Conservation (phyloP, 2,888 invertebrate species). For the Serripes groenlandicus region DNA sequence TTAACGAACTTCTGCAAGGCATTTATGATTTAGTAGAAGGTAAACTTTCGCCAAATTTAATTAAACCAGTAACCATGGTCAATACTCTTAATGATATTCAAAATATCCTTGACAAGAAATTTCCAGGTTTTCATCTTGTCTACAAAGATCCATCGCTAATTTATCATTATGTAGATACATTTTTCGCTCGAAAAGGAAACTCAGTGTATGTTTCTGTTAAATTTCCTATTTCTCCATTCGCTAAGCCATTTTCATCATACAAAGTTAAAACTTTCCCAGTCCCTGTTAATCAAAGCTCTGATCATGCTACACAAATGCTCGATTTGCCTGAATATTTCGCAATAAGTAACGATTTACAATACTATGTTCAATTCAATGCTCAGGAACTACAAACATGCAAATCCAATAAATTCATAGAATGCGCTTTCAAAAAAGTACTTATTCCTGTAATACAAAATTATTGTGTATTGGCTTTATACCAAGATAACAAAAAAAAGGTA, state of each 20-base stretch:
- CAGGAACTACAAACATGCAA: neutral
- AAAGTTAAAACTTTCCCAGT: conserved; percentile 30
- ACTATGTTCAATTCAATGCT: neutral
- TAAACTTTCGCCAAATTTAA: conserved; percentile 38
- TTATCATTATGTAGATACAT: conserved; percentile 14
- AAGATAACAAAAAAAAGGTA: conserved; percentile 20
- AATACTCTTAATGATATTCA: conserved; percentile 29
- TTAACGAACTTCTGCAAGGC: conserved; percentile 44
- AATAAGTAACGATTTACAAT: conserved; percentile 9
- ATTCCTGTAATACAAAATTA: neutral
- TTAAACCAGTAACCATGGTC: conserved; percentile 13
- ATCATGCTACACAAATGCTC: conserved; percentile 40
- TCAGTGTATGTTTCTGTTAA: conserved; percentile 38
- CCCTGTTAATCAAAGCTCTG: conserved; percentile 29
- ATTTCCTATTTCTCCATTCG: conserved; percentile 34
- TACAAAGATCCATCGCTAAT: conserved; percentile 7
- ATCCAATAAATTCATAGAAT: neutral
- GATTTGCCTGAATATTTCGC: conserved; percentile 19
- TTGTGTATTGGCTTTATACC: conserved; percentile 28
- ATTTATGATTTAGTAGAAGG: conserved; percentile 50
- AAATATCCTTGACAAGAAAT: conserved; percentile 36
- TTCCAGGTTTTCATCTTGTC: conserved; percentile 39
- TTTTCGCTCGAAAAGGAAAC: conserved; percentile 35
- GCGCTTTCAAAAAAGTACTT: conserved; percentile 11
- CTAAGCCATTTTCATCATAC: conserved; percentile 16